Base-by-base conservation (phyloP, 2,888 invertebrate genomes). In the Lasioglossum morio region DNA sequence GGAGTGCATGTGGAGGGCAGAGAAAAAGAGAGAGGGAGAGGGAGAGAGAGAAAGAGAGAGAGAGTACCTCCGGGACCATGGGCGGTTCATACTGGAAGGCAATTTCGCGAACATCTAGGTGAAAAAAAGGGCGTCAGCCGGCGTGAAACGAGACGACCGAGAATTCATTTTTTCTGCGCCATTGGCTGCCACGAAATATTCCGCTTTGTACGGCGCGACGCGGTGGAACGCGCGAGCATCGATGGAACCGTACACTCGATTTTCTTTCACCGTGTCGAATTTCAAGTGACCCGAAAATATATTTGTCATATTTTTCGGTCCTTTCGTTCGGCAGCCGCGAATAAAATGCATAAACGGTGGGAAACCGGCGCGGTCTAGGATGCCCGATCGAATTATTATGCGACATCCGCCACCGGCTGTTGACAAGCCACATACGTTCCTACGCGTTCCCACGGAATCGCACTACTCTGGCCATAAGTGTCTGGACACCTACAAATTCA, bases 81-180 rank as follows among this genome's bases (percentile, higher is more conserved):
- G 48, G 1, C 73, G 82, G 80, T 82, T 88, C 75, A 72, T 77
- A 78, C 74, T 75, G 72, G 75, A 78, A 83, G 81, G 82, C 81
- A 85, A 87, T 89, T 89, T 87, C 80, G 34, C 74, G 85, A 83
- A 81, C 81, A 79, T 69, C 37, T 73, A 69, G 72, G 85, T 30
- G 77, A 81, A 85, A 89, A 82, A 79, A 80, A 69, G 77, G 14
- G 69, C 34, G 63, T 69, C 77, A 85, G 70, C 66, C 53, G 72
- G 75, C 83, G 81, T 87, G 80, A 87, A 89, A 87, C 84, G 82
- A 72, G 80, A 79, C 81, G 83, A 81, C 66, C 76, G 81, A 82
- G 83, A 79, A 81, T 88, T 88, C 77, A 80, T 82, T 86, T 77
- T 80, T 84, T 80, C 66, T 23, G n/a, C 43, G 12, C 40, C 77